Conservation (phyloP, 1,140 invertebrate genomes). For the Drosophila bocki region DNA sequence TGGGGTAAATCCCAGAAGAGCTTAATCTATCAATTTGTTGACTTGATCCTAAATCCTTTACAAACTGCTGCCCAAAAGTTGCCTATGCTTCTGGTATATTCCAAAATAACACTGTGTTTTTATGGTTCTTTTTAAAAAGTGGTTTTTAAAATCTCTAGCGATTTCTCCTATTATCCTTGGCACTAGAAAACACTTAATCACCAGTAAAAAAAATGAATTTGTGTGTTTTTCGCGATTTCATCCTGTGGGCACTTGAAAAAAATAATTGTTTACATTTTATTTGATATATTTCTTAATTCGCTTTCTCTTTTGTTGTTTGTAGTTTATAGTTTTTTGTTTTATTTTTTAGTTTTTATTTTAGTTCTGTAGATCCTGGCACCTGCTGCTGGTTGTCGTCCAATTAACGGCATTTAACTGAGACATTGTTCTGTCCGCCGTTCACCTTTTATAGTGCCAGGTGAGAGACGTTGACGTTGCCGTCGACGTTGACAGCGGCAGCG, state of each 20-base stretch:
- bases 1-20: background rate
- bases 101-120: background rate
- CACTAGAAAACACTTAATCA: conserved; percentile 4
- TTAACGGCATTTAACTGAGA: conserved; percentile 80
- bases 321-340: background rate
- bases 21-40: background rate
- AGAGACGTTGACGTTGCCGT: background rate
- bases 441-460: conserved; percentile 76
- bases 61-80: background rate
- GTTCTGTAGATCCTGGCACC: conserved; percentile 9
- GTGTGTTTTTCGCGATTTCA: background rate
- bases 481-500: conserved; percentile 16
- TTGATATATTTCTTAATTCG: too few relatives aligned
- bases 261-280: background rate
- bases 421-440: conserved; percentile 57
- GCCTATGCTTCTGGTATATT: background rate
- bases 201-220: conserved; percentile 11
- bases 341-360: background rate
- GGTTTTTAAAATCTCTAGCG: background rate
- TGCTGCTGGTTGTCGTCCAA: conserved; percentile 59
- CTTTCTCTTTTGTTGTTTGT: background rate
- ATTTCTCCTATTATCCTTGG: conserved; percentile 20
- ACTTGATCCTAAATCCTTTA: too few relatives aligned
- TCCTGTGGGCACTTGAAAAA: conserved; percentile 11
- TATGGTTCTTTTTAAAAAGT: background rate